Base-by-base conservation (phyloP, 2,797 vertebrate species). In the Epinephelus malabaricus region DNA sequence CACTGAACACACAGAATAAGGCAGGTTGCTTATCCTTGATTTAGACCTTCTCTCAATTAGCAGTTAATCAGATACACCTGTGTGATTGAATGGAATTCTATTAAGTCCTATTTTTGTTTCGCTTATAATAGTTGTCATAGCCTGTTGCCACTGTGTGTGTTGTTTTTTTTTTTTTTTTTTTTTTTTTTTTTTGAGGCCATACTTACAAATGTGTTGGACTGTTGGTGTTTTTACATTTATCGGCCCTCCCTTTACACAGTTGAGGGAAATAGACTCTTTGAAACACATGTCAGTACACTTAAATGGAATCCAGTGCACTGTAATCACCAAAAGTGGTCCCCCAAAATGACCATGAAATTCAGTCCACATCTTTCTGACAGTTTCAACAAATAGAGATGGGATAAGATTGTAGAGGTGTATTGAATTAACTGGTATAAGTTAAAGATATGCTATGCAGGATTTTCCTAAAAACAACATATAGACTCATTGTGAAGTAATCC, bases 1-100 rank as follows among this genome's bases (percentile, higher is more conserved):
- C 54, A 67, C 56, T 75, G 58, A 66, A 65, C 55, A 19, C 15
- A 67, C 15, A 72, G 56, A 69, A 54, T 34, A 43, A 59, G 2
- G 73, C 34, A 43, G 69, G 21, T 18, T 67, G 47, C 65, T 68
- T 10, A 61, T 66, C 43, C 7, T 30, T 38, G 4, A 58, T 61
- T 51, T 27, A 40, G 43, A 62, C 17, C 4, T 77, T 51, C n/a
- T 61, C 21, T 47, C 43, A 49, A 1, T 72, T 46, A 46, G 25
- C n/a, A 38, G 14, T 58, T 38, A 5, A 34, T 34, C 34, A 34
- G 34, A 34, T 51, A 5, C 5, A 11, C 14, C 1, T 43, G 0
- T 62, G 47, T 46, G 11, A 59, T 53, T 23, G 18, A 45, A 56
- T 73, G 27, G 0, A 21, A 34, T 18, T 67, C 15, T 10, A 1